Evolutionary conservation across 2,113 vertebrate genomes (phyloP).

Genomic region (Barnardius zonarius): DNA sequence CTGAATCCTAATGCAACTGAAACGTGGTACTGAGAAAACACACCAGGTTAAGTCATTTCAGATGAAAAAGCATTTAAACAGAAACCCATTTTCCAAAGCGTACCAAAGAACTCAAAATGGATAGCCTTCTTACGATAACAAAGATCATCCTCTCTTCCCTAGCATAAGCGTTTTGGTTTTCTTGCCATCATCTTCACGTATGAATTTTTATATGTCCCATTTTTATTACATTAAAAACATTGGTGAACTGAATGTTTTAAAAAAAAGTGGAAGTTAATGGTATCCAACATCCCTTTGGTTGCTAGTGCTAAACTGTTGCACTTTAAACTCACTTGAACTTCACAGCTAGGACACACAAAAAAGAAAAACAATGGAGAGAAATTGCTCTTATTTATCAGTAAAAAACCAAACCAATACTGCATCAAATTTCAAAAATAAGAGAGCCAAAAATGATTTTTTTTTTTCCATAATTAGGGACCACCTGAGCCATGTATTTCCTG

Average conservation of each 20-base stretch:
- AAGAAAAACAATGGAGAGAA: not conserved
- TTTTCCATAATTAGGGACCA: not conserved
- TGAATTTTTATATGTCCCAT: not conserved
- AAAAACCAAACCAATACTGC: not conserved
- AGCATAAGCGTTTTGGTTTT: not conserved
- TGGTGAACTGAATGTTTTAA: not conserved
- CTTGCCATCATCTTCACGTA: not conserved
- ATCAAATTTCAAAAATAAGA: not conserved
- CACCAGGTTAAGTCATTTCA: not conserved
- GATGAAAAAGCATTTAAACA: not conserved
- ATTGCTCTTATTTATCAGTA: no score
- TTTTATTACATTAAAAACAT: not conserved
- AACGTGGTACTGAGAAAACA: not conserved
- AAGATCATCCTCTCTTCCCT: not conserved
- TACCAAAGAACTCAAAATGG: not conserved
- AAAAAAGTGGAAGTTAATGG: not conserved
- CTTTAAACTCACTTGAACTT: not conserved
- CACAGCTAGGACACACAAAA: not conserved
- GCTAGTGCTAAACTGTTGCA: not conserved
- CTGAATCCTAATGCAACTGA: not conserved
- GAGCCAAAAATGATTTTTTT: not conserved
- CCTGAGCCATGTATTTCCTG: not conserved
- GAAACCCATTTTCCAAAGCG: not conserved
- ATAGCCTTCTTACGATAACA: not conserved
- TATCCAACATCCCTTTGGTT: not conserved